phyloP scores from a whole-genome alignment of 2,888 invertebrate genomes.

The Monoplex corrugatus region DNA sequence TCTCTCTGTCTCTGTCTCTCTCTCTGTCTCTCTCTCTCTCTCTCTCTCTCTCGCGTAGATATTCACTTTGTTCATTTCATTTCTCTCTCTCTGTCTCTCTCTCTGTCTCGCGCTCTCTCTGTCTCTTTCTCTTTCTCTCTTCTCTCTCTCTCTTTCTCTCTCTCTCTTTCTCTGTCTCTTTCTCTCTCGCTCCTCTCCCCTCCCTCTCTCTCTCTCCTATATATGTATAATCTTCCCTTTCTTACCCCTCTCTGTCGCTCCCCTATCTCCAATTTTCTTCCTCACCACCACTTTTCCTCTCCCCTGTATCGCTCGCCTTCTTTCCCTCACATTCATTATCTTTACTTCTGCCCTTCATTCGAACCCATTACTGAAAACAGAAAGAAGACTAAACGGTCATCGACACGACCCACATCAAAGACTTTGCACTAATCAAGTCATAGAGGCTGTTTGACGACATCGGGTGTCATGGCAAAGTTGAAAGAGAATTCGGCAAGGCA shows the following conservation, averaged over 20 bases:
- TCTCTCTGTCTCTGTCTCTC: constrained; percentile 57
- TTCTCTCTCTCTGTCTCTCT: constrained; percentile 15
- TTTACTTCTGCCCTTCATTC: too few relatives aligned
- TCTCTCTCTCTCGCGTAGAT: constrained; percentile 54
- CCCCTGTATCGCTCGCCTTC: constrained; percentile 39
- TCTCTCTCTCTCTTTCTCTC: background rate
- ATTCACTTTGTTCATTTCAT: background rate
- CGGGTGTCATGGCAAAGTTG: too few relatives aligned
- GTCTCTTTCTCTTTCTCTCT: constrained; percentile 11
- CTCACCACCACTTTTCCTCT: background rate
- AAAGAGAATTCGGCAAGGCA: too few relatives aligned
- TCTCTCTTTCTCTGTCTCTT: constrained; percentile 23
- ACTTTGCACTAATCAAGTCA: too few relatives aligned
- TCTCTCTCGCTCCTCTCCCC: background rate
- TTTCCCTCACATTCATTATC: background rate
- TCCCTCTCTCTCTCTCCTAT: background rate
- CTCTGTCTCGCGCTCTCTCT: background rate
- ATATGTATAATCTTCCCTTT: background rate
- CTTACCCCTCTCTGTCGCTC: background rate
- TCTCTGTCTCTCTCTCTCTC: constrained; percentile 56
- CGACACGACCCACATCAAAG: too few relatives aligned
- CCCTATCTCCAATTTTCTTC: background rate
- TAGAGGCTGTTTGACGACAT: too few relatives aligned
- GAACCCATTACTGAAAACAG: too few relatives aligned
- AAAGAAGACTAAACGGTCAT: too few relatives aligned